Base-by-base conservation (phyloP, 92 coral and sea anemone genomes). In the Ricordea florida region DNA sequence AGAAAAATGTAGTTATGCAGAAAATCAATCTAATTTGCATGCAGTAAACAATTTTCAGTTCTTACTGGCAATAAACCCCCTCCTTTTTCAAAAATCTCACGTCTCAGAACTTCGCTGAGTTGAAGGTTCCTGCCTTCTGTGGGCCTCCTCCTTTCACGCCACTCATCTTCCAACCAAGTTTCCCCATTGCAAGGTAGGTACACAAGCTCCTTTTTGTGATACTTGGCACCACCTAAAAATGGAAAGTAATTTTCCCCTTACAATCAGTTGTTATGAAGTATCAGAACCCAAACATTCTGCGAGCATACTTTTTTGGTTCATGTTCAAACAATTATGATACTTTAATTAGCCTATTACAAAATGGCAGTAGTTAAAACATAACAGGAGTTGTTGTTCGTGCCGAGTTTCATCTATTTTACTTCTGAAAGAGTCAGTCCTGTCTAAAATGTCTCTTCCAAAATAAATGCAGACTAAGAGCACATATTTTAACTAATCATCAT, bases 111-210 rank as follows among this genome's bases (percentile, higher is more conserved):
- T 13, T 63, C 49, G 38, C 79, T 58, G 18, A 85, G 63, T 3
- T n/a, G 56, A 7, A 59, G 55, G 18, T 70, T 36, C 2, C n/a
- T 40, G 11, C 14, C 29, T 26, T 26, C 48, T 33, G 55, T 2
- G 0, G 84, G 89, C 5, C 80, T 57, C n/a, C 1, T 20, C 60
- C 91, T 55, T 0, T 65, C 76, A 16, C 71, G 66, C 23, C 78
- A 28, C 13, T 85, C 91, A 26, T 85, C 91, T 2, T 78, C 72
- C 4, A 60, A 60, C 91, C 86, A 79, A 14, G 52, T 24, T 8
- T 53, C 48, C 6, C 66, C 71, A 10, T 30, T 41, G 33, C 57
- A 73, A 17, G 72, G 53, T 21, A 74, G 48, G 14, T 82, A 82
- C 1, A 64, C 46, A 0, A 82, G 64, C 5, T 76, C 88, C 15